Base-by-base conservation (phyloP, 2,888 invertebrate genomes). In the Yponomeuta cagnagella region DNA sequence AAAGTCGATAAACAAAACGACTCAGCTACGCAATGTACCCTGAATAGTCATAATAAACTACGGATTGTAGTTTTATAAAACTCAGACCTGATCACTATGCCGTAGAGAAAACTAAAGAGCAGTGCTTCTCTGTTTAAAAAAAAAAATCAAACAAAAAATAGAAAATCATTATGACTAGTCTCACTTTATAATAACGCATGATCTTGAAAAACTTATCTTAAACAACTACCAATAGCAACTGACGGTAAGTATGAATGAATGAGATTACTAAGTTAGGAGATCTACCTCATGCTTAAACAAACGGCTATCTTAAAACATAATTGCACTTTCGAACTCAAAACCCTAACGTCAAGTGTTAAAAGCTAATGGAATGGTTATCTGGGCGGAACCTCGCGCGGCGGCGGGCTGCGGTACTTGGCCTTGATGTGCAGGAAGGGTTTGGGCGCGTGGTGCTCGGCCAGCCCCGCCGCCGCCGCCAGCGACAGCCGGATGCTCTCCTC, bases 381-480 rank as follows among this genome's bases (percentile, higher is more conserved):
- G 72, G 94, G 93, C 69, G 95, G 94, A 63, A 93, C 90, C 81
- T 93, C 93, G 70, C 94, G 86, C 77, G 94, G 94, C 74, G 95
- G 94, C 71, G 95, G 94, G 86, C 95, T 95, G 78, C 95, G 93
- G 84, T 95, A 95, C 85, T 95, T 95, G 84, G 95, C 95, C 80
- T 95, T 94, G 81, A 95, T 95, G 89, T 95, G 95, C 77, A 95
- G 89, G 85, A 94, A 95, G 75, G 93, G 91, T 77, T 93, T 91
- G 78, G 93, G 92, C 73, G 88, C 76, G 67, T 81, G 80, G 72
- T 77, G 82, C 73, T 85, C 81, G 75, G 88, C 89, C n/a, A 90
- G 85, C 74, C 75, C 81, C 65, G 90, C 92, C 37, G 88, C 89
- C 10, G 90, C 92, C 43, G 88, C 89, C 10, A 92, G 80, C 8